Evolutionary conservation across 2,797 vertebrate species (phyloP).

Genomic region (Xenopus petersii): DNA sequence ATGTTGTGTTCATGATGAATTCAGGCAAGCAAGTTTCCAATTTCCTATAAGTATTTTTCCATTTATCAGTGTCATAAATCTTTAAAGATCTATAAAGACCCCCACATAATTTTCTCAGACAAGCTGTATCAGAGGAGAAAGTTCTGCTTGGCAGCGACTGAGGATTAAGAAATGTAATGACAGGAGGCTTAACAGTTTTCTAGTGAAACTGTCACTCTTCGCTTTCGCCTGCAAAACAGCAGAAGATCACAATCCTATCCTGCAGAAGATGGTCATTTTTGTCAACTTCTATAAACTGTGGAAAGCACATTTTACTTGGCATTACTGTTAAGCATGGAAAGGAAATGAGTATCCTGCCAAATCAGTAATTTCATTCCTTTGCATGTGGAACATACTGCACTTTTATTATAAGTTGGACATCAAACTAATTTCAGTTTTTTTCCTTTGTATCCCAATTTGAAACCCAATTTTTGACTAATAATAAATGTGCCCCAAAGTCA

Average conservation of each 20-base stretch:
- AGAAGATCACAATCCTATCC: slow-evolving; percentile 2
- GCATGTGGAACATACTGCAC: no score
- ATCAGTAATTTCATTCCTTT: no score
- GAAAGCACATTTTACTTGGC: no score
- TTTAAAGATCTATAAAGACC: slow-evolving; percentile 4
- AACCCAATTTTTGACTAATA: no score
- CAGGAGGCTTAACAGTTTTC: slow-evolving; percentile 33
- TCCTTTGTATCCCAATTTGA: no score
- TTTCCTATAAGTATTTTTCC: not conserved
- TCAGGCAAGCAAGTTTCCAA: not conserved
- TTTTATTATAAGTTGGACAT: no score
- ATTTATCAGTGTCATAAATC: not conserved
- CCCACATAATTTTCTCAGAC: slow-evolving; percentile 7
- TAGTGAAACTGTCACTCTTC: slow-evolving; percentile 8
- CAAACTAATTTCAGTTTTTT: no score
- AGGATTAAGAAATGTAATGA: slow-evolving; percentile 35
- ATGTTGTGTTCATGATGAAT: no score
- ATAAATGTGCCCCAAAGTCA: no score
- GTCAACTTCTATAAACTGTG: no score
- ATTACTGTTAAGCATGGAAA: no score
- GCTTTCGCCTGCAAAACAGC: slow-evolving; percentile 1
- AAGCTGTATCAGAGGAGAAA: slow-evolving; percentile 1
- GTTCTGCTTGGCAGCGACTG: slow-evolving; percentile 1
- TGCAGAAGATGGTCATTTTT: not conserved
- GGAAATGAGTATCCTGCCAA: no score